phyloP scores from a whole-genome alignment of 1,140 invertebrate genomes.

The Bombus soroeensis region DNA sequence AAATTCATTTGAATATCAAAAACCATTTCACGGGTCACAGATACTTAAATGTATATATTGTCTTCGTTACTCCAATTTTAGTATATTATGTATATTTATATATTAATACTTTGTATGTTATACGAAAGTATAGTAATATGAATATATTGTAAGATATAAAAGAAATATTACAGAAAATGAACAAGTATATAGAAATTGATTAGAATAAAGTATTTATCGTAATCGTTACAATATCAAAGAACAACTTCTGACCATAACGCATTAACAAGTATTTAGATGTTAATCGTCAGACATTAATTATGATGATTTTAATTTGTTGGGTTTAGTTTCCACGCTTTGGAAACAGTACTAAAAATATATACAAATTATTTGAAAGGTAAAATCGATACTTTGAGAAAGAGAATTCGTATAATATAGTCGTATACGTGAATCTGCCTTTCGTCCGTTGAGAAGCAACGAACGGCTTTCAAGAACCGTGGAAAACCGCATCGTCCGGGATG shows the following conservation, averaged over 20 bases:
- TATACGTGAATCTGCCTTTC: neutral
- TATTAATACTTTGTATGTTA: neutral
- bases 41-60: neutral
- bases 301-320: too few relatives aligned
- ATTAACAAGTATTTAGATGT: too few relatives aligned
- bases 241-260: too few relatives aligned
- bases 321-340: too few relatives aligned
- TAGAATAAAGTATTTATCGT: too few relatives aligned
- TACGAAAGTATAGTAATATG: neutral
- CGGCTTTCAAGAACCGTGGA: slow-evolving; percentile 6
- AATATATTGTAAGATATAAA: neutral
- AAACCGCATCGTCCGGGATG: slow-evolving; percentile 2
- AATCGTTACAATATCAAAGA: too few relatives aligned
- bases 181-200: neutral
- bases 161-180: neutral
- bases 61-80: neutral
- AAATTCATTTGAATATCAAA: too few relatives aligned
- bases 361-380: too few relatives aligned
- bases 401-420: neutral
- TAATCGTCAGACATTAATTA: too few relatives aligned
- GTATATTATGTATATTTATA: neutral
- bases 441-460: slow-evolving; percentile 4
- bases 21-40: too few relatives aligned
- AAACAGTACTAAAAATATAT: too few relatives aligned
- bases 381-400: too few relatives aligned